A percentile compares a stretch with the other conserved stretches of the same genome.
Evolutionary conservation across 2,888 invertebrate species (phyloP).

Genomic region (Rambutsinella grinnellia): DNA sequence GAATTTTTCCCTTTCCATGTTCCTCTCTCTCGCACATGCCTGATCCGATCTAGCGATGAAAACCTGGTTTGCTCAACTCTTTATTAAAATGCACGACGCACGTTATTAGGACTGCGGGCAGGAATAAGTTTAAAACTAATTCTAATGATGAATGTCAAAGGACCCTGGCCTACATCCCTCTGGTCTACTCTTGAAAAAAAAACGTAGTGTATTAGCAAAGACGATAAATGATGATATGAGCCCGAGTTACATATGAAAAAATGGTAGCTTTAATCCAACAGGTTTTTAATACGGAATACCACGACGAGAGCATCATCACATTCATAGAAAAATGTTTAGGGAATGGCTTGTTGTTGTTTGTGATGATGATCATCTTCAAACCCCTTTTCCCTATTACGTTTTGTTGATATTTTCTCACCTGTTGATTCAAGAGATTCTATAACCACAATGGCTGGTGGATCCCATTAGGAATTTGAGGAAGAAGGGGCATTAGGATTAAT

Average conservation of each 20-base stretch:
- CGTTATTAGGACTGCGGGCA: too few species aligned
- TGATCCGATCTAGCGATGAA: too few species aligned
- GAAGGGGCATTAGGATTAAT: too few species aligned
- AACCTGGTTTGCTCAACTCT: too few species aligned
- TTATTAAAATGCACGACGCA: too few species aligned
- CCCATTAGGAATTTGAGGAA: too few species aligned
- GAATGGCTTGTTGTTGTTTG: background rate
- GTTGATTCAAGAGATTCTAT: too few species aligned
- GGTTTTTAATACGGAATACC: slow-evolving; percentile 11
- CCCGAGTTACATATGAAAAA: slow-evolving; percentile 11
- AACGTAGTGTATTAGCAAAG: background rate
- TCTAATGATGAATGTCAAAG: too few species aligned
- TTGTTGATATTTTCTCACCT: slow-evolving; percentile 16
- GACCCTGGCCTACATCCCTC: slow-evolving; percentile 39
- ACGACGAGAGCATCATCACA: background rate
- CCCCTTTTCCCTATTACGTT: background rate
- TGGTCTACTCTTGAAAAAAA: slow-evolving; percentile 1
- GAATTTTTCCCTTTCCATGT: slow-evolving; percentile 37
- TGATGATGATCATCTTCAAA: background rate
- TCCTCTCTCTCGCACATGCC: background rate
- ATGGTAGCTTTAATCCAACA: too few species aligned
- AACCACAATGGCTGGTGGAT: too few species aligned
- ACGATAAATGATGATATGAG: slow-evolving; percentile 8
- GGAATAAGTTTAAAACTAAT: too few species aligned
- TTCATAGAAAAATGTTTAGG: background rate